Conservation (phyloP, 2,888 invertebrate species). For the Masnerella sp. region DNA sequence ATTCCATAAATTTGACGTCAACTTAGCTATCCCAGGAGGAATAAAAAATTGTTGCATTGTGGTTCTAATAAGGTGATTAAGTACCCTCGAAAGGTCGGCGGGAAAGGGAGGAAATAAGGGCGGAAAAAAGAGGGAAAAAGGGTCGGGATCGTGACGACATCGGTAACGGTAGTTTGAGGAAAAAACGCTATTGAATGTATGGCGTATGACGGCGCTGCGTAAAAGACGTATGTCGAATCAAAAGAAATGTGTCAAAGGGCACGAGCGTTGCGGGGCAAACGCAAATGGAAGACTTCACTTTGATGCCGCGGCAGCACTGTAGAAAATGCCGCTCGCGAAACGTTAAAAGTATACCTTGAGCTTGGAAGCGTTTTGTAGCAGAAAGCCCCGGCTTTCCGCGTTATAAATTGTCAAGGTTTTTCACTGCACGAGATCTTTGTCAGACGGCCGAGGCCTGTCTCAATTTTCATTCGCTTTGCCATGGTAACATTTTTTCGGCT, state of each 20-base stretch:
- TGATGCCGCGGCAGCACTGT: conserved; percentile 64
- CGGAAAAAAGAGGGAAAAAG: conserved; percentile 3
- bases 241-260: conserved; percentile 75
- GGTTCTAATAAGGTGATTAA: conserved; percentile 45
- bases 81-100: conserved; percentile 14
- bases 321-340: conserved; percentile 57
- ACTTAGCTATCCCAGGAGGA: no score
- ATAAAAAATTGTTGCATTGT: conserved; percentile 18
- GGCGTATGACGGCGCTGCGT: conserved; percentile 46
- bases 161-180: conserved; percentile 31
- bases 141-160: conserved; percentile 50
- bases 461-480: conserved; percentile 59
- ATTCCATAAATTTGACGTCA: no score
- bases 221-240: conserved; percentile 69
- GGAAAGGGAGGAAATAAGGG: neutral
- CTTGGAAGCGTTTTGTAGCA: conserved; percentile 57
- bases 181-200: conserved; percentile 55
- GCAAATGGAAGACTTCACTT: conserved; percentile 71
- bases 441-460: conserved; percentile 45
- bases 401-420: conserved; percentile 60
- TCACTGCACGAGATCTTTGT: conserved; percentile 51
- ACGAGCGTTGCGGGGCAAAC: conserved; percentile 64
- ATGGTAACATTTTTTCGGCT: conserved; percentile 51
- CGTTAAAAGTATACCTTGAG: conserved; percentile 58
- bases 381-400: conserved; percentile 54